Base-by-base conservation (phyloP, 2,888 invertebrate species). In the Athetis lepigone region DNA sequence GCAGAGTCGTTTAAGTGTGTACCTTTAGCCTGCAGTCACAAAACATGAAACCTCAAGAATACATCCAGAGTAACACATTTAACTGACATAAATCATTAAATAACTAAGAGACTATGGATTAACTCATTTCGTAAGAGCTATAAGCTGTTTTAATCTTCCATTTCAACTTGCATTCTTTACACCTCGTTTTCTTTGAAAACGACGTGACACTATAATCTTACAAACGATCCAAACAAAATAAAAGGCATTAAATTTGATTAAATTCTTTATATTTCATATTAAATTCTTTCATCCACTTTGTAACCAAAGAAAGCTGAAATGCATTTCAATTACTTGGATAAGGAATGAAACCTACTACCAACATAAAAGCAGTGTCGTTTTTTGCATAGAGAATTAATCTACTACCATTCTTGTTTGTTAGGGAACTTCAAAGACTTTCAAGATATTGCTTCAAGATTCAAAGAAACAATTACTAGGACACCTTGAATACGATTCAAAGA, bases 251-350 rank as follows among this genome's bases (percentile, higher is more conserved):
- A n/a, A n/a, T n/a, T n/a, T n/a, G n/a, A n/a, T n/a, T n/a, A n/a
- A n/a, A n/a, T n/a, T n/a, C 4, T 11, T n/a, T 25, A 8, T 37
- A 36, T 21, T 63, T 54, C 37, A 65, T 39, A 54, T 65, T 43
- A 65, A 47, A 54, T 67, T 67, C 66, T 39, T 72, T 72, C 47
- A n/a, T 23, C 19, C 33, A 40, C 74, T 68, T 68, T 68, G 49
- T 66, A 56, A 68, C 73, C 74, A 67, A 51, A 69, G 50, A 51
- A 68, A 46, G 45, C 39, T 9, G 74, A 67, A 73, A 42, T 57
- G 74, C 68, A 69, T 47, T 69, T 47, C 50, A 57, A 56, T 69
- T 67, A 57, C 74, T 69, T 74, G 55, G n/a, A 49, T 39, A 33
- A 33, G 8, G 19, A 73, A 71, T 27, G 27, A 19, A 46, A 56